These are phyloP conservation scores for Thelaira solivaga DNA, from an alignment of 2,888 invertebrate species.

Conservation along the genomic window DNA sequence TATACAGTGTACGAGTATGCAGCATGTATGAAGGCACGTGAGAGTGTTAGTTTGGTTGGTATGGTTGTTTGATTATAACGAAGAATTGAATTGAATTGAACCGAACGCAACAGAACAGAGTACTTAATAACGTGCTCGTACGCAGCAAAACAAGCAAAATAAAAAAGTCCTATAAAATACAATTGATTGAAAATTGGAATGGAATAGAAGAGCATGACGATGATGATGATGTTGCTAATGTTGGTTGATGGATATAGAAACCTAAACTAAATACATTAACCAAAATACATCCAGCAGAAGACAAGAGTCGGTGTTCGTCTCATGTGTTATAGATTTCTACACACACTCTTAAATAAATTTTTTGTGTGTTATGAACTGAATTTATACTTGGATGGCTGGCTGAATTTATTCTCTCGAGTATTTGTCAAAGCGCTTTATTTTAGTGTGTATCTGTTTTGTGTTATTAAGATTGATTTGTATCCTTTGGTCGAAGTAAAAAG, in stretches of 20 bases:
- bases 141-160: conserved; percentile 12
- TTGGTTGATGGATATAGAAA: conserved; percentile 18
- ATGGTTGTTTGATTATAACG: background rate
- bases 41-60: background rate
- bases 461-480: background rate
- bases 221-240: background rate
- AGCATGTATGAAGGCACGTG: background rate
- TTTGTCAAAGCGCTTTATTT: background rate
- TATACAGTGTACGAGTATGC: no score
- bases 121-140: conserved; percentile 31
- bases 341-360: background rate
- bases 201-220: background rate
- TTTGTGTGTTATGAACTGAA: background rate
- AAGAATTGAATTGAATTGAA: conserved; percentile 2
- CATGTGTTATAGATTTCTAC: background rate
- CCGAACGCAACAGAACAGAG: conserved; percentile 7
- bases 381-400: background rate
- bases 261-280: background rate
- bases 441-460: background rate
- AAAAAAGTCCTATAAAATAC: conserved; percentile 25
- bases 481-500: no score
- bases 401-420: background rate
- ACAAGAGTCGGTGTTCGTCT: background rate
- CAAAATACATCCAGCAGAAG: background rate
- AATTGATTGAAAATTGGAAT: conserved; percentile 55